Evolutionary conservation across 2,888 invertebrate genomes (phyloP).

Genomic region (Cantharis lateralis): DNA sequence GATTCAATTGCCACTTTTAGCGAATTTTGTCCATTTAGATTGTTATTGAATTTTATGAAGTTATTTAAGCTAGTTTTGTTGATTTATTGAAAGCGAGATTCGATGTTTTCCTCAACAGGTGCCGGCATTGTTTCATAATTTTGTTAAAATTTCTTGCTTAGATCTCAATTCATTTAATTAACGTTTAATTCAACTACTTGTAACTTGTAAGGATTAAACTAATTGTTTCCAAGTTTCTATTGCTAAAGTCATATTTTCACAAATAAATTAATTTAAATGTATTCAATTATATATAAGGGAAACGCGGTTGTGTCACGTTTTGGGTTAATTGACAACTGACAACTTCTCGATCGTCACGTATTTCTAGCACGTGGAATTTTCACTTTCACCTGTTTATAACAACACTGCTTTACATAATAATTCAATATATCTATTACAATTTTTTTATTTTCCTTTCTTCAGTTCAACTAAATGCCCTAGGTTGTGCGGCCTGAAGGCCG

Average conservation of each 20-base stretch:
- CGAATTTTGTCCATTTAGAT: slow-evolving; percentile 34
- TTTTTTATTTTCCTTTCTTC: neutral
- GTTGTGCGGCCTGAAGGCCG: too few relatives aligned
- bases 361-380: neutral
- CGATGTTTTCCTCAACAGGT: slow-evolving; percentile 23
- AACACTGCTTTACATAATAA: neutral
- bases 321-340: neutral
- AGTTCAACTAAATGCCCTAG: too few relatives aligned
- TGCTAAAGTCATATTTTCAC: neutral
- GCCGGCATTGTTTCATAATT: neutral
- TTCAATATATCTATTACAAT: neutral
- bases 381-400: neutral
- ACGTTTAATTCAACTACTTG: neutral
- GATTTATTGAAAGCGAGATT: slow-evolving; percentile 9
- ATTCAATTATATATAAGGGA: neutral
- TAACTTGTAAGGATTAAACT: neutral
- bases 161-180: neutral
- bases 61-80: slow-evolving; percentile 25
- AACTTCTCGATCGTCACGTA: neutral
- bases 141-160: neutral
- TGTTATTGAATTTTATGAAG: slow-evolving; percentile 33
- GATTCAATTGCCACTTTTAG: slow-evolving; percentile 44
- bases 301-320: neutral
- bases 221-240: neutral
- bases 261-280: neutral